Evolutionary conservation across 1,140 invertebrate genomes (phyloP).

Genomic region (Thaumetopoea pityocampa): DNA sequence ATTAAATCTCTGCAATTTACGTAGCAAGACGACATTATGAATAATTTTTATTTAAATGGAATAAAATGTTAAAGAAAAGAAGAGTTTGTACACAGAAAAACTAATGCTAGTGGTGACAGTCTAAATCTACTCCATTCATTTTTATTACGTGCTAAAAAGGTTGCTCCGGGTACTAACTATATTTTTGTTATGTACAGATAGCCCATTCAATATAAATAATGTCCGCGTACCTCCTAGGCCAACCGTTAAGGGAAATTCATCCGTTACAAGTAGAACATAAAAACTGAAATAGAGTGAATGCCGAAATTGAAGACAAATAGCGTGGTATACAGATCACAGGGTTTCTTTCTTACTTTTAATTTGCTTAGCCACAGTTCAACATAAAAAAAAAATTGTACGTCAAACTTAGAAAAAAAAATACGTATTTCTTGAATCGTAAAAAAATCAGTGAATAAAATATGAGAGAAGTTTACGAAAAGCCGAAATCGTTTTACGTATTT

Average conservation of each 20-base stretch:
- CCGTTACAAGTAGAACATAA: background rate
- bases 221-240: slow-evolving; percentile 10
- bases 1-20: too few species aligned
- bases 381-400: slow-evolving; percentile 9
- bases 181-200: slow-evolving; percentile 15
- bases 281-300: slow-evolving; percentile 5
- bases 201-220: slow-evolving; percentile 19
- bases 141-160: slow-evolving; percentile 20
- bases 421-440: slow-evolving; percentile 64
- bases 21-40: too few species aligned
- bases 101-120: slow-evolving; percentile 9
- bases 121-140: slow-evolving; percentile 13
- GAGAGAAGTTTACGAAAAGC: slow-evolving; percentile 68
- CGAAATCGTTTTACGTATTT: slow-evolving; percentile 73
- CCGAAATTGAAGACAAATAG: background rate
- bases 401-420: slow-evolving; percentile 50
- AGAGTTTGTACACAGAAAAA: slow-evolving; percentile 1
- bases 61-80: background rate
- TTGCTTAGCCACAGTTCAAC: slow-evolving; percentile 11
- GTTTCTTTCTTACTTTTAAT: slow-evolving; percentile 7
- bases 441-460: slow-evolving; percentile 73
- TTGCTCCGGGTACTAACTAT: slow-evolving; percentile 13
- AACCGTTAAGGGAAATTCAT: slow-evolving; percentile 1
- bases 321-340: slow-evolving; percentile 4
- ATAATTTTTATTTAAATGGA: background rate